Evolutionary conservation across 2,888 invertebrate genomes (phyloP), one percentile per base, ranked within the genome.

Genomic region (Anagyrus pseudococci): DNA sequence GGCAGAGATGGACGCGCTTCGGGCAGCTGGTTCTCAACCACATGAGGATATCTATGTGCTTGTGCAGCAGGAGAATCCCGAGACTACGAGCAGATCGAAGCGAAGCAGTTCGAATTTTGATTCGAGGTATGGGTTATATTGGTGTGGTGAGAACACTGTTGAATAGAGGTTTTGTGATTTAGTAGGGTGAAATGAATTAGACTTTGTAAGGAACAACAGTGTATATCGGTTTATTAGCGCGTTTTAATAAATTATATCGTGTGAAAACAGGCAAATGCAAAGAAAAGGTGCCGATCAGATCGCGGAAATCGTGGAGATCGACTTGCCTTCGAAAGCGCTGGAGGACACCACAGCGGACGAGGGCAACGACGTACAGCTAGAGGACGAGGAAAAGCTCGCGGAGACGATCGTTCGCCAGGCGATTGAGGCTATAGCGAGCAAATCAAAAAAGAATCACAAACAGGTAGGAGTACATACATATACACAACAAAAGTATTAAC

Each of bases 231-330:
- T n/a, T n/a, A n/a, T n/a, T n/a, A n/a, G n/a, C n/a, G n/a, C 6
- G 37, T 25, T 37, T 37, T 37, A 10, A 37, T 37, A 29, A 7
- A 10, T 10, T 37, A 13, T 37, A n/a, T n/a, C n/a, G n/a, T n/a
- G n/a, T n/a, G n/a, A n/a, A n/a, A n/a, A n/a, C 17, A 66, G 66
- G 33, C 44, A 48, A 37, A 41, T 75, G 0, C 74, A 75, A 58
- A 62, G 76, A n/a, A 78, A 74, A 22, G 77, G 77, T 1, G 71
- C 74, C 0, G 78, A 78, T 52, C 67, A 71, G 1, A 72, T 78
- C 33, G 68, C 72, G 13, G 76, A 79, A 50, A 78, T 79, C 23
- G 74, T 79, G 2, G 78, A 79, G 50, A 75, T 79, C 53, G 79
- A 79, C 52, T 23, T 77, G 4, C 77, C 79, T 0, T 37, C 60